Evolutionary conservation across 2,113 vertebrate genomes (phyloP).

Genomic region (Cariama cristata): DNA sequence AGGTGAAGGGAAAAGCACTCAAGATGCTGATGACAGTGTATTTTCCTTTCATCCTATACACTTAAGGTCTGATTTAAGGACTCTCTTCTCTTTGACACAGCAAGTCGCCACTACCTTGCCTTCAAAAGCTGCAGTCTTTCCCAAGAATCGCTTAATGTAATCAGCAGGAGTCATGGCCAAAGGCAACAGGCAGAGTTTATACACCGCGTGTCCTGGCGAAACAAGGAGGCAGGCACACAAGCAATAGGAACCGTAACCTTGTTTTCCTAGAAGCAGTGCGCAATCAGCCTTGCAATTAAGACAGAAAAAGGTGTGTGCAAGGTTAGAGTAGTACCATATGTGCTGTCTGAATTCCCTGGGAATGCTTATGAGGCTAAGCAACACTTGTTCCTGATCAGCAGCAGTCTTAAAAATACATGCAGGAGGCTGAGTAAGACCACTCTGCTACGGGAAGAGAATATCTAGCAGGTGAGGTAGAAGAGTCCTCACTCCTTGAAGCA

Average conservation of each 20-base stretch:
- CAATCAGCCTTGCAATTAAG: background rate
- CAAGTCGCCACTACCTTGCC: background rate
- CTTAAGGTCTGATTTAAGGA: background rate
- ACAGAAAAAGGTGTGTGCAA: background rate
- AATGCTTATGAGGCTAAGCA: background rate
- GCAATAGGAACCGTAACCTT: background rate
- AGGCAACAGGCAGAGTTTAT: background rate
- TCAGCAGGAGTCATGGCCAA: background rate
- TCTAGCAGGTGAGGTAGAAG: background rate
- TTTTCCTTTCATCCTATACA: background rate
- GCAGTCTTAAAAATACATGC: background rate
- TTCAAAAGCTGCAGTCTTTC: background rate
- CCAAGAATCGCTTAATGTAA: background rate
- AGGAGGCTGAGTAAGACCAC: background rate
- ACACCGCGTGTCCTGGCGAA: background rate
- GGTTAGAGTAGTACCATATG: background rate
- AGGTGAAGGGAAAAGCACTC: background rate
- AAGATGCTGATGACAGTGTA: background rate
- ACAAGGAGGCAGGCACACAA: background rate
- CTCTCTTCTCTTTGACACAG: background rate
- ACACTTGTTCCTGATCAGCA: background rate
- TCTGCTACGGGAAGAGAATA: background rate
- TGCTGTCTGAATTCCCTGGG: background rate
- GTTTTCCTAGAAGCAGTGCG: background rate
- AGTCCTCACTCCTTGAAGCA: background rate